Conservation (phyloP, 2,888 invertebrate genomes). For the Polylopha cassiicola region DNA sequence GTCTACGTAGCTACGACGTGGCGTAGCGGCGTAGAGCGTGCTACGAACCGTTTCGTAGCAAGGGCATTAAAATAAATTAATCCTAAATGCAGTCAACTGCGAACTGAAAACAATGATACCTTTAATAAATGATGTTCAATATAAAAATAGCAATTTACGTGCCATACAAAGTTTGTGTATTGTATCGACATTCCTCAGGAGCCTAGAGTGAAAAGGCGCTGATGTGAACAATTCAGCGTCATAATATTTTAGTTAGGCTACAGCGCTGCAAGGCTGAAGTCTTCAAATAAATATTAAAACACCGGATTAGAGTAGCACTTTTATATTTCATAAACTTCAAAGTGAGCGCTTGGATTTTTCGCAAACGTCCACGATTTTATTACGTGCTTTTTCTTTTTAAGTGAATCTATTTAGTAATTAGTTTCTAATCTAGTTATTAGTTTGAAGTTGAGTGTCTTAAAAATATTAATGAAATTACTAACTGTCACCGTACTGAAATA, state of each 20-base stretch:
- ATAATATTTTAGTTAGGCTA: constrained; percentile 5
- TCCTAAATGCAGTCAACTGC: no score
- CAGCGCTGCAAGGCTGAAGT: background rate
- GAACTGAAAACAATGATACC: no score
- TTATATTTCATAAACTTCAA: constrained; percentile 2
- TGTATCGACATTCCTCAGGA: background rate
- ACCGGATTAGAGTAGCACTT: constrained; percentile 7
- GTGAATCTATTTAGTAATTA: background rate
- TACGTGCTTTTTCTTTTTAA: background rate
- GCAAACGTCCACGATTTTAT: no score
- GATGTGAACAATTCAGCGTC: no score
- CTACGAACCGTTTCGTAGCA: constrained; percentile 11
- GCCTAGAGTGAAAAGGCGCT: background rate
- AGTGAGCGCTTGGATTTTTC: background rate
- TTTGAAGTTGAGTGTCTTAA: background rate
- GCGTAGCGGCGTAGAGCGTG: constrained; percentile 9
- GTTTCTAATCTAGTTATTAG: background rate
- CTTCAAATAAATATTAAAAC: constrained; percentile 14
- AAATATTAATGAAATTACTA: background rate
- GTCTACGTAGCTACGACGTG: constrained; percentile 10
- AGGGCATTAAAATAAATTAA: no score
- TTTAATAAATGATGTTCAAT: no score
- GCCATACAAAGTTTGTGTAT: no score
- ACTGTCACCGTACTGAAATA: no score
- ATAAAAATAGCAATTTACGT: no score